Conservation (phyloP, 1,140 invertebrate species). For the Listronotus oregonensis region DNA sequence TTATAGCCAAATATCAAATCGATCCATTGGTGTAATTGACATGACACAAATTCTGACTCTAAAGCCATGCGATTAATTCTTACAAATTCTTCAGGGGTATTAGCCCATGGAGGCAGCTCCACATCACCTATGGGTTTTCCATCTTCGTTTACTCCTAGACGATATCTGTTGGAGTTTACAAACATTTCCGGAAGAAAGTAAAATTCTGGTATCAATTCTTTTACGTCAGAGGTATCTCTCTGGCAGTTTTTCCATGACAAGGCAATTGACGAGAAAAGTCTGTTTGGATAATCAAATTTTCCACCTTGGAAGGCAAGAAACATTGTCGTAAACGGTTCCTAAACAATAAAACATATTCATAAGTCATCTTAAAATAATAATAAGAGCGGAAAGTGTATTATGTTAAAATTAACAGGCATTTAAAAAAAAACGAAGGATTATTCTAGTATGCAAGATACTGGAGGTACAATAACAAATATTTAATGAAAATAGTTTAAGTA, state of each 20-base stretch:
- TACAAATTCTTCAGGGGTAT: slow-evolving; percentile 95
- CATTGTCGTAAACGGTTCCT: slow-evolving; percentile 97
- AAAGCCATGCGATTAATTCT: slow-evolving; percentile 97
- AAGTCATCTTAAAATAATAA: too few relatives aligned
- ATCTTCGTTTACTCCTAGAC: slow-evolving; percentile 87
- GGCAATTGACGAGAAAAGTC: slow-evolving; percentile 92
- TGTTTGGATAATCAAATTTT: slow-evolving; percentile 97
- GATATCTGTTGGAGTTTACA: slow-evolving; percentile 86
- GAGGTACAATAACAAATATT: too few relatives aligned
- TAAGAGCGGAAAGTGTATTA: too few relatives aligned
- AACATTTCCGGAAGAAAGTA: slow-evolving; percentile 99
- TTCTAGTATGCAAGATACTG: too few relatives aligned
- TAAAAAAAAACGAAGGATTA: too few relatives aligned
- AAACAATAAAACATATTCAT: slow-evolving; percentile 1
- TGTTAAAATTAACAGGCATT: too few relatives aligned
- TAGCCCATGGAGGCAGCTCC: slow-evolving; percentile 94
- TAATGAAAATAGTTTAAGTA: too few relatives aligned
- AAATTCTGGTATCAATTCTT: slow-evolving; percentile 98
- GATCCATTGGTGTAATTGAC: slow-evolving; percentile 99
- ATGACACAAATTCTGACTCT: slow-evolving; percentile 99
- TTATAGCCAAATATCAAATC: slow-evolving; percentile 99
- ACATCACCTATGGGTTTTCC: slow-evolving; percentile 84
- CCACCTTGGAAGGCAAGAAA: slow-evolving; percentile 98
- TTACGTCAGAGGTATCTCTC: slow-evolving; percentile 97
- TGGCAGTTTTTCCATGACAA: slow-evolving; percentile 99